These are phyloP conservation scores for Porites divaricata DNA, from an alignment of 92 coral and sea anemone genomes.

Conservation along the genomic window DNA sequence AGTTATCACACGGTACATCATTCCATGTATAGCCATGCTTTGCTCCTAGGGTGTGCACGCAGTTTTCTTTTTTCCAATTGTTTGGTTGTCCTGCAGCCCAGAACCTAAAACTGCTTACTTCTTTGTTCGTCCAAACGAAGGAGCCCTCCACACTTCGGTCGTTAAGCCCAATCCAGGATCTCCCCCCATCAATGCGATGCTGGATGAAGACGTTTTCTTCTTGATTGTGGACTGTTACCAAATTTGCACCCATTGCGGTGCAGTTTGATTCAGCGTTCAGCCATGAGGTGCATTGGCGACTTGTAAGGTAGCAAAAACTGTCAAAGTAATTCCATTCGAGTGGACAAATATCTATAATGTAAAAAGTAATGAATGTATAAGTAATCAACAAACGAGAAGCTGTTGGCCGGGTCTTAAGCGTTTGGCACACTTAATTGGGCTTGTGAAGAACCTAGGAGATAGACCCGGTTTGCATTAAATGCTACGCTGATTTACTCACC, in stretches of 20 bases:
- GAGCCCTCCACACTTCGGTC: constrained; percentile 58
- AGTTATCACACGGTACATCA: constrained; percentile 60
- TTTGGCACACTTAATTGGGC: too few species aligned
- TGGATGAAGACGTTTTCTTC: constrained; percentile 65
- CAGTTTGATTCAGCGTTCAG: constrained; percentile 45
- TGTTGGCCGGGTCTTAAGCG: too few species aligned
- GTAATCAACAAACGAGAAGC: too few species aligned
- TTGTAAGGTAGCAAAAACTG: constrained; percentile 53
- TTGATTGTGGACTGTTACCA: constrained; percentile 58
- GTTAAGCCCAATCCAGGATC: constrained; percentile 71
- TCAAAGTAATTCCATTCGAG: constrained; percentile 51
- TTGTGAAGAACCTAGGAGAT: too few species aligned
- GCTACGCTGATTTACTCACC: too few species aligned
- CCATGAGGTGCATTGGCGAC: constrained; percentile 49
- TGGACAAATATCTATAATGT: constrained; percentile 33
- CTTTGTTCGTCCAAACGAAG: constrained; percentile 61
- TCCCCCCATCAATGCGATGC: constrained; percentile 57
- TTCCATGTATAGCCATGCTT: constrained; percentile 54
- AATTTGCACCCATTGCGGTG: constrained; percentile 24
- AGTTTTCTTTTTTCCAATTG: constrained; percentile 48
- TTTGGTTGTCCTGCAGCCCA: constrained; percentile 70
- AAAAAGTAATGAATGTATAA: background rate
- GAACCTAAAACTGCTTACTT: constrained; percentile 44
- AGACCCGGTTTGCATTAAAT: too few species aligned
- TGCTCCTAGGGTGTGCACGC: constrained; percentile 69